Evolutionary conservation across 2,797 vertebrate species (phyloP).

Genomic region (Loriculus beryllinus): DNA sequence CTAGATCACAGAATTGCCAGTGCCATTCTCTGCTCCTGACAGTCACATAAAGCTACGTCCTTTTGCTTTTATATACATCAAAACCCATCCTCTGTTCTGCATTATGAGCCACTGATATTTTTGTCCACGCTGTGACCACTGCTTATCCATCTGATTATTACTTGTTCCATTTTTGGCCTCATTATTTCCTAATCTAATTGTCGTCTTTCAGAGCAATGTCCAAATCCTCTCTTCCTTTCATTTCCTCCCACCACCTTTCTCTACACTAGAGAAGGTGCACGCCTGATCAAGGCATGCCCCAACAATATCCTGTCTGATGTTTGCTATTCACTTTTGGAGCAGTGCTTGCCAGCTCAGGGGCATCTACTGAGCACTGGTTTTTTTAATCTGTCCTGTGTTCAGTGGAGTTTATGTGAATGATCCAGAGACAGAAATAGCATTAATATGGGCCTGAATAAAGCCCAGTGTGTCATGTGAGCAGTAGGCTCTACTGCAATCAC

Average conservation of each 20-base stretch:
- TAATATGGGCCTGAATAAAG: slow-evolving; percentile 29
- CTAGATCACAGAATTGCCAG: neutral
- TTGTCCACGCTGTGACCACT: neutral
- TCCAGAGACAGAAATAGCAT: slow-evolving; percentile 42
- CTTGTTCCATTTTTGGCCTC: slow-evolving; percentile 3
- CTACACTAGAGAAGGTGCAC: neutral
- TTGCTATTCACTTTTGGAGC: neutral
- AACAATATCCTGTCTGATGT: neutral
- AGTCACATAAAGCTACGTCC: neutral
- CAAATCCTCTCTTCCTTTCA: neutral
- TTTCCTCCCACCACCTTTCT: neutral
- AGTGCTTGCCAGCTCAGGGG: neutral
- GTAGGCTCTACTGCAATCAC: slow-evolving; percentile 20
- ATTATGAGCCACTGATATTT: neutral
- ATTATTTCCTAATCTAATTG: slow-evolving; percentile 10
- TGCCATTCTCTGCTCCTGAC: neutral
- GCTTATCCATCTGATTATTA: neutral
- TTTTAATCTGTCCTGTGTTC: neutral
- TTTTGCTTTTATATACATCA: neutral
- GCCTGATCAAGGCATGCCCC: neutral
- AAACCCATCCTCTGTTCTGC: neutral
- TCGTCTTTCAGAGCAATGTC: neutral
- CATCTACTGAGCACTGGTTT: neutral
- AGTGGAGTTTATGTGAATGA: neutral
- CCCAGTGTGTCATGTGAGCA: slow-evolving; percentile 13